Base-by-base conservation (phyloP, 2,888 invertebrate genomes). In the Epiblema foenella region DNA sequence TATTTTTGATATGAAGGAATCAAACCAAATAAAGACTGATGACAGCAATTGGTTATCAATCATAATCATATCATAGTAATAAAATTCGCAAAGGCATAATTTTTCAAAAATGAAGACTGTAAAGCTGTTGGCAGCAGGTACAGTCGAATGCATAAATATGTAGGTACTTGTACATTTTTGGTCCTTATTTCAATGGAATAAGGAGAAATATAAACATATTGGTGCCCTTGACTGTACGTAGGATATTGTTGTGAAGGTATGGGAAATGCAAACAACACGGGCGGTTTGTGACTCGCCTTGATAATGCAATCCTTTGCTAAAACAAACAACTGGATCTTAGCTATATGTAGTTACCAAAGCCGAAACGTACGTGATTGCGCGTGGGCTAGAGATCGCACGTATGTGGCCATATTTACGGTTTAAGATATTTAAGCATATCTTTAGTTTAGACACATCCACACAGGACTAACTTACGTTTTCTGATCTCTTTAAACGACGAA, bases 241-340 rank as follows among this genome's bases (percentile, higher is more conserved):
- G 20, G 18, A 24, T n/a, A 51, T 51, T 51, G 62, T n/a, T 46
- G 46, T 63, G 49, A 63, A 37, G 37, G 63, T 52, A 54, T 51
- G 15, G 63, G 63, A 52, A 64, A 64, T 54, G 39, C 64, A 64
- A 64, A 64, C 63, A 64, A 54, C 56, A 29, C n/a, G 15, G 37
- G 52, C 37, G 39, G 52, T 64, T 63, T 54, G 64, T 64, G 37
- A 39, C 64, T 54, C 64, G 64, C 64, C 64, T 64, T 64, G 64
- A 64, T 64, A 64, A 64, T 39, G 64, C 64, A 64, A 54, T 64
- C 64, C 64, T 64, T 64, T 37, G 54, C 64, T 54, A 64, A 64
- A 52, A 52, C 37, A 52, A 64, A 64, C 63, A 54, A 20, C 64
- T 64, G n/a, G 39, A 20, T 54, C 20, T 56, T 29, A 56, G 29